Evolutionary conservation across 2,797 vertebrate genomes (phyloP).

Genomic region (Pachyuromys duprasi): DNA sequence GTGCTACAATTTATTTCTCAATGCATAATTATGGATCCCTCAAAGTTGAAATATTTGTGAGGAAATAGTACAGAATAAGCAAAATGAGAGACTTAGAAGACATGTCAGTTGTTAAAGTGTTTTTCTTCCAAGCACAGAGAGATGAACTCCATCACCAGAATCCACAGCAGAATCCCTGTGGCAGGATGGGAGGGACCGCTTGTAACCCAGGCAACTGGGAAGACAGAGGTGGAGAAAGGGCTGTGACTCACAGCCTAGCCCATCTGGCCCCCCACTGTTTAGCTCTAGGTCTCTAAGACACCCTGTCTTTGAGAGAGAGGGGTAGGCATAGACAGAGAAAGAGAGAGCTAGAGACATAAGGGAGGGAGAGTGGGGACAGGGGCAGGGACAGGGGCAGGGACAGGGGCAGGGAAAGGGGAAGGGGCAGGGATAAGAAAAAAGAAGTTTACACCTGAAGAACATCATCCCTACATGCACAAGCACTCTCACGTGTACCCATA

Average conservation of each 20-base stretch:
- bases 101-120: no score
- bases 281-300: background rate
- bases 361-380: background rate
- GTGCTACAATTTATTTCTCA: slow-evolving; percentile 42
- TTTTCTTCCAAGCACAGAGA: background rate
- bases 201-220: no score
- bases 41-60: slow-evolving; percentile 55
- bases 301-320: background rate
- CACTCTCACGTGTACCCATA: background rate
- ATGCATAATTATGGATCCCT: background rate
- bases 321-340: background rate
- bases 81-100: background rate
- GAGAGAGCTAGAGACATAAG: background rate
- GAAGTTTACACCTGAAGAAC: background rate
- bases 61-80: background rate
- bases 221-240: background rate
- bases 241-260: background rate
- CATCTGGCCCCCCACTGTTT: background rate
- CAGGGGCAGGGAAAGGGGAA: background rate
- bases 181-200: no score
- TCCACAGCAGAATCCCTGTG: background rate
- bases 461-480: background rate
- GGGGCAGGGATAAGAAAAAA: background rate
- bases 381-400: background rate
- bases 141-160: background rate